Conservation (phyloP, 2,888 invertebrate species). For the Orthosia gothica region DNA sequence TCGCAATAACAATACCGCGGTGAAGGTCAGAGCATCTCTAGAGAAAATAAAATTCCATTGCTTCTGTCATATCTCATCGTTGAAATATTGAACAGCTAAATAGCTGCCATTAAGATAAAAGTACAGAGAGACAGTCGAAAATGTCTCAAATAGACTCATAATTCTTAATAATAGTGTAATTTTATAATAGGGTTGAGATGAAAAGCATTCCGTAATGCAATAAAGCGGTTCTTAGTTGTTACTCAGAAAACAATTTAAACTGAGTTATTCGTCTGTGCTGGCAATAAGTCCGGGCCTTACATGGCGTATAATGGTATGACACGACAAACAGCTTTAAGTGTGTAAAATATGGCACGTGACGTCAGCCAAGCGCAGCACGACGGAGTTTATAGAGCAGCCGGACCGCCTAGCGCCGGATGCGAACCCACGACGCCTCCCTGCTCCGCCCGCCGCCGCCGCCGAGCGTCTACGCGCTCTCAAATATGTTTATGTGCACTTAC, state of each 20-base stretch:
- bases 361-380: constrained; percentile 86
- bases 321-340: constrained; percentile 92
- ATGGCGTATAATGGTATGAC: constrained; percentile 91
- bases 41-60: constrained; percentile 62
- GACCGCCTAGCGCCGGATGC: constrained; percentile 78
- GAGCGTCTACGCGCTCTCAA: constrained; percentile 67
- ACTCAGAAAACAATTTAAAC: constrained; percentile 88
- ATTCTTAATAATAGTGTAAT: constrained; percentile 79
- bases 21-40: constrained; percentile 56
- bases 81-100: constrained; percentile 76
- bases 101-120: constrained; percentile 80
- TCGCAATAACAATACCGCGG: constrained; percentile 26
- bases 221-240: constrained; percentile 79
- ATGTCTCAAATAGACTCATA: constrained; percentile 76
- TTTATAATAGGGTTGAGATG: constrained; percentile 81
- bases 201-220: constrained; percentile 85
- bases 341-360: constrained; percentile 90
- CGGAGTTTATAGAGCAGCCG: constrained; percentile 83
- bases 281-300: constrained; percentile 90
- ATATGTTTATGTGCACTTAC: constrained; percentile 71
- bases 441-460: constrained; percentile 35
- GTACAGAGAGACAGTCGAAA: constrained; percentile 65
- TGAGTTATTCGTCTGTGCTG: constrained; percentile 86
- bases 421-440: constrained; percentile 68
- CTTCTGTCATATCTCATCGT: constrained; percentile 70